Base-by-base conservation (phyloP, 2,113 vertebrate genomes). In the Pitta sordida region DNA sequence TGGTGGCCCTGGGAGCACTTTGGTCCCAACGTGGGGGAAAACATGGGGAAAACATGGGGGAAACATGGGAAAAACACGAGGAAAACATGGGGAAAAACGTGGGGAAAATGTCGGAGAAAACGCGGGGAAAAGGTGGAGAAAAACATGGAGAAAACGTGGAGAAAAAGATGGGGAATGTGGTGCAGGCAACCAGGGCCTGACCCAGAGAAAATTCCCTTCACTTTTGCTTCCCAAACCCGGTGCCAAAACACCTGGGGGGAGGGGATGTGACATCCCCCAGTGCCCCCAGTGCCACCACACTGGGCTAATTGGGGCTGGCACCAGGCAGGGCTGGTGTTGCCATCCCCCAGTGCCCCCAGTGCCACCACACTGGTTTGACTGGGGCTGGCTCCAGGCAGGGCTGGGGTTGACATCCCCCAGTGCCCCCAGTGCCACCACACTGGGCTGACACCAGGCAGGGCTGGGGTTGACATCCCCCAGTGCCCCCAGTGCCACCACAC, bases 41-140 rank as follows among this genome's bases (percentile, higher is more conserved):
- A 26, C 4, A 9, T 3, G 34, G 26, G n/a, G n/a, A n/a, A n/a
- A 2, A 3, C 0, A 3, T 11, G 13, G 8, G 48, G 46, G 18
- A 53, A 56, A 74, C 4, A 9, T 3, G 34, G 26, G n/a, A n/a
- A n/a, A n/a, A n/a, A n/a, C n/a, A n/a, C n/a, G n/a, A n/a, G n/a
- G n/a, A n/a, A n/a, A 2, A 3, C 0, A 3, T 11, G 13, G 8
- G 48, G 46, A 22, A 53, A 56, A 74, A 26, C 4, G 7, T 3
- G 34, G 26, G n/a, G n/a, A n/a, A n/a, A n/a, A n/a, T n/a, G n/a
- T n/a, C n/a, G n/a, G n/a, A n/a, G n/a, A n/a, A n/a, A n/a, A n/a
- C n/a, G n/a, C n/a, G n/a, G n/a, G n/a, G n/a, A n/a, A n/a, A n/a
- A n/a, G n/a, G 3, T 11, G 13, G 8, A 41, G 46, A 22, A 53